Evolutionary conservation across 1,140 invertebrate species (phyloP).

Genomic region (Heliconius nattereri): DNA sequence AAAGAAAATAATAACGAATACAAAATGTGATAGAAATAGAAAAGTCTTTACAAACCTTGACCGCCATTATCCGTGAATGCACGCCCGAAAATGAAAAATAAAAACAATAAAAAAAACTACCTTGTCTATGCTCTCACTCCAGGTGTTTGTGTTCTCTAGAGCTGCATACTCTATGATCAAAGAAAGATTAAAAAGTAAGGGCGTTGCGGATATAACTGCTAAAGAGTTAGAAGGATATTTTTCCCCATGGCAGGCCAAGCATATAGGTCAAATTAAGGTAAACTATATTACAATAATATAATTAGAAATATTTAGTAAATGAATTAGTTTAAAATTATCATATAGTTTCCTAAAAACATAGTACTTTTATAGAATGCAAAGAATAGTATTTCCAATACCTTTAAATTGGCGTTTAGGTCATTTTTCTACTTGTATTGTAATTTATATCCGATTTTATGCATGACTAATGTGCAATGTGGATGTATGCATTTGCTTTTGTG

Average conservation of each 20-base stretch:
- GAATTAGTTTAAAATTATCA: too few relatives aligned
- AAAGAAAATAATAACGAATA: background rate
- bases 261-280: slow-evolving; percentile 89
- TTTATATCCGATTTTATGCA: background rate
- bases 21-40: slow-evolving; percentile 40
- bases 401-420: too few relatives aligned
- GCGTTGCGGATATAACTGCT: slow-evolving; percentile 86
- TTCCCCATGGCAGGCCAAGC: slow-evolving; percentile 91
- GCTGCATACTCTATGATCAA: slow-evolving; percentile 90
- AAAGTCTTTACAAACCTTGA: slow-evolving; percentile 58
- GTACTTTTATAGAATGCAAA: too few relatives aligned
- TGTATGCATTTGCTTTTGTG: background rate
- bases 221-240: slow-evolving; percentile 89
- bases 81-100: slow-evolving; percentile 43
- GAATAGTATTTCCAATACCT: too few relatives aligned
- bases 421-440: background rate
- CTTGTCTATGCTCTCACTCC: slow-evolving; percentile 79
- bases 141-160: slow-evolving; percentile 93
- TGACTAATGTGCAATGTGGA: slow-evolving; percentile 8
- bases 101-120: slow-evolving; percentile 40
- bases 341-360: too few relatives aligned
- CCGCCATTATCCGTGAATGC: slow-evolving; percentile 49
- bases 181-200: slow-evolving; percentile 88
- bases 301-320: background rate
- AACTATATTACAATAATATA: slow-evolving; percentile 49